phyloP scores from a whole-genome alignment of 2,888 invertebrate species.

The Pemphredon lugubris region DNA sequence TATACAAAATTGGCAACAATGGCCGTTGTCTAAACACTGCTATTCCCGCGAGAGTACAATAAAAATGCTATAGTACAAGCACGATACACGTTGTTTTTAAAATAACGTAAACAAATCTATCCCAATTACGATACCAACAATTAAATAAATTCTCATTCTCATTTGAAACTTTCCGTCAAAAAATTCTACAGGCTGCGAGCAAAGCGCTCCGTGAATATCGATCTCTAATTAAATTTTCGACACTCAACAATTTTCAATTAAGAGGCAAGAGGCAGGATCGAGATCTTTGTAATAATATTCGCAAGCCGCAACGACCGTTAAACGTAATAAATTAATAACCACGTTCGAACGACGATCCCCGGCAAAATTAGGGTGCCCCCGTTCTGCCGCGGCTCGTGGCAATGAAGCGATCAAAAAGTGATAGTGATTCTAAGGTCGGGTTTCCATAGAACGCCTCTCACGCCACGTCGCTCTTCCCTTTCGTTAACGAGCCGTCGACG shows the following conservation, averaged over 20 bases:
- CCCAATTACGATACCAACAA: background rate
- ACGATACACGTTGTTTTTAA: too few relatives aligned
- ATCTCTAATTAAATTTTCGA: too few relatives aligned
- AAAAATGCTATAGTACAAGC: too few relatives aligned
- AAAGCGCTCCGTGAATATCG: too few relatives aligned
- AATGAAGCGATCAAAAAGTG: slow-evolving; percentile 58
- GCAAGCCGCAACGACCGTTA: too few relatives aligned
- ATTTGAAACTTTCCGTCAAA: too few relatives aligned
- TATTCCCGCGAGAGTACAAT: too few relatives aligned
- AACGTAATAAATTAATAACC: slow-evolving; percentile 14
- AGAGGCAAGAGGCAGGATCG: background rate
- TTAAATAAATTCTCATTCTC: background rate
- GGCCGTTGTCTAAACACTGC: too few relatives aligned
- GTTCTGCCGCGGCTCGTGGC: slow-evolving; percentile 41
- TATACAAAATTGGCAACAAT: too few relatives aligned
- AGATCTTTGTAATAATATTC: too few relatives aligned
- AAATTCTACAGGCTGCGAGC: too few relatives aligned
- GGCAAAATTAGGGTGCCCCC: slow-evolving; percentile 22
- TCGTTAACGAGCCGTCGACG: slow-evolving; percentile 57
- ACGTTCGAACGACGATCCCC: background rate
- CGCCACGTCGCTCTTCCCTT: slow-evolving; percentile 29
- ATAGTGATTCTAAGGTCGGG: slow-evolving; percentile 39
- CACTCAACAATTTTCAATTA: background rate
- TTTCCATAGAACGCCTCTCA: slow-evolving; percentile 34
- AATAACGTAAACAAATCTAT: too few relatives aligned